Percentiles rank a stretch among this genome's conserved stretches.
Conservation (phyloP, 1,140 invertebrate species). For the Brachionus koreanus region DNA sequence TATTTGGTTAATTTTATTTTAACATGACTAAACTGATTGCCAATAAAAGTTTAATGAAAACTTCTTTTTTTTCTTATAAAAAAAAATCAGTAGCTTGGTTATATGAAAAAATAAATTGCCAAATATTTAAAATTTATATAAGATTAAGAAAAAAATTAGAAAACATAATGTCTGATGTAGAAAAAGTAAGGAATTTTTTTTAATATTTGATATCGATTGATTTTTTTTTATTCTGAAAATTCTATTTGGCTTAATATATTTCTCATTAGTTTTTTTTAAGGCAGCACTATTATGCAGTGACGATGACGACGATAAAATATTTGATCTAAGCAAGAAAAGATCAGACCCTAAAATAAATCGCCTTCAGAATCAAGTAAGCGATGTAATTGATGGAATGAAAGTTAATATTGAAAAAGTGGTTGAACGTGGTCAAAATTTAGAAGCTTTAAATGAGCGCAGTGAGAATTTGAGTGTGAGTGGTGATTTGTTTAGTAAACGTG, state of each 20-base stretch:
- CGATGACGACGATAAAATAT: constrained; percentile 14
- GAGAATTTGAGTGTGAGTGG: neutral
- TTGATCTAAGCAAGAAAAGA: neutral
- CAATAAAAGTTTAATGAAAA: neutral
- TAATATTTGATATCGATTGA: neutral
- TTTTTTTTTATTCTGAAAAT: neutral
- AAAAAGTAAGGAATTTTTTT: neutral
- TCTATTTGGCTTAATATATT: neutral
- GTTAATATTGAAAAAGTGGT: constrained; percentile 41
- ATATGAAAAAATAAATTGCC: neutral
- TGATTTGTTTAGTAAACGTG: constrained; percentile 42
- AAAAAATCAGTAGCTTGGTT: constrained; percentile 21
- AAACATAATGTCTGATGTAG: neutral
- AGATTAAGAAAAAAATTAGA: neutral
- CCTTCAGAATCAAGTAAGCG: constrained; percentile 25
- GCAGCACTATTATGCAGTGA: constrained; percentile 15
- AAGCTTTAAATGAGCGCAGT: constrained; percentile 4
- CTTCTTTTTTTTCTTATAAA: neutral
- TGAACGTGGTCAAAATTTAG: constrained; percentile 34
- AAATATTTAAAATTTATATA: neutral
- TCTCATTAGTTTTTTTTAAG: neutral
- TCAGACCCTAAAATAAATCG: neutral
- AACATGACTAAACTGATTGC: too few relatives aligned
- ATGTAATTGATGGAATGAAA: constrained; percentile 41
- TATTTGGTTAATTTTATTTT: neutral